Conservation (phyloP, 2,888 invertebrate species). For the Itoplectis maculator region DNA sequence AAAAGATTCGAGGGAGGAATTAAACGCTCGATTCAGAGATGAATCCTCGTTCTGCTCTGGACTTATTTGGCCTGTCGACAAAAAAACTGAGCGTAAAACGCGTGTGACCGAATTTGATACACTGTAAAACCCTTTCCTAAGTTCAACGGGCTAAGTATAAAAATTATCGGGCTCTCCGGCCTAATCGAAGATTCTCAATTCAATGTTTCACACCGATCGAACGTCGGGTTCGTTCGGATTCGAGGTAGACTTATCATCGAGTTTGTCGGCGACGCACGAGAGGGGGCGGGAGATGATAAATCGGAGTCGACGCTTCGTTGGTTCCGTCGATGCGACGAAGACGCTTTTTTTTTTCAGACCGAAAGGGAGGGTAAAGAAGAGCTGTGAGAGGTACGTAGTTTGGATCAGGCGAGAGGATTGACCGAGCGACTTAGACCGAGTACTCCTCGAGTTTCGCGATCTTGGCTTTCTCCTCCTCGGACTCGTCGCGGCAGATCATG, state of each 20-base stretch:
- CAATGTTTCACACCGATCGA: conserved; percentile 13
- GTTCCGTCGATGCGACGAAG: conserved; percentile 19
- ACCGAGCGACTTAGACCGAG: conserved; percentile 77
- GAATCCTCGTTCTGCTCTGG: not conserved
- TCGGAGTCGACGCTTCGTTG: conserved; percentile 22
- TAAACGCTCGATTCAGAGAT: not conserved
- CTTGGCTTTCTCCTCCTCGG: conserved; percentile 88
- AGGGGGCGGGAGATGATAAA: conserved; percentile 16
- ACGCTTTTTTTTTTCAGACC: not conserved
- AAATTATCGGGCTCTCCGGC: conserved; percentile 33
- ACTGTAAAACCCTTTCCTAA: conserved; percentile 12
- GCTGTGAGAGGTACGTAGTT: conserved; percentile 43
- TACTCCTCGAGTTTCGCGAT: conserved; percentile 87
- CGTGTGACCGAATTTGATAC: conserved; percentile 23
- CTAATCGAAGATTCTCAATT: conserved; percentile 20
- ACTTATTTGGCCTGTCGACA: conserved; percentile 1
- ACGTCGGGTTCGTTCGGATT: not conserved
- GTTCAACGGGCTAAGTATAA: conserved; percentile 42
- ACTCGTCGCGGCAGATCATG: conserved; percentile 88
- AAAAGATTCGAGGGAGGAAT: conserved; percentile 21
- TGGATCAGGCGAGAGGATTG: conserved; percentile 55
- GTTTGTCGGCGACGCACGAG: conserved; percentile 21
- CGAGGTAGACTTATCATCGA: conserved; percentile 7
- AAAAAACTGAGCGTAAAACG: conserved; percentile 7
- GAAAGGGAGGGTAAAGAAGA: conserved; percentile 1